phyloP scores from a whole-genome alignment of 37 sponge, comb jelly and placozoan genomes.

The Beroe ovata region DNA sequence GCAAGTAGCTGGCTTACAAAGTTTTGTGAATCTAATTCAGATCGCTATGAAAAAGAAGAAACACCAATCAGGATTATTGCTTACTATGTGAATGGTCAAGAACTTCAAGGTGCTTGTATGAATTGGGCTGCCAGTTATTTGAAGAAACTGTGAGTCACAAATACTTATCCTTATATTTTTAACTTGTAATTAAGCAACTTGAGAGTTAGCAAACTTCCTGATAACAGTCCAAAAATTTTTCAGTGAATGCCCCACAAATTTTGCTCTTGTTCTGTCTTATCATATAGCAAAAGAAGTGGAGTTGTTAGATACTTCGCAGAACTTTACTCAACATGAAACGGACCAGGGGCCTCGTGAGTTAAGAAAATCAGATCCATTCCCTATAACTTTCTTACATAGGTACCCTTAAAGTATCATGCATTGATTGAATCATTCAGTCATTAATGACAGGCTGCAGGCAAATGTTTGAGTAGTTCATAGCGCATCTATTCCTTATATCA shows the following conservation, averaged over 20 bases:
- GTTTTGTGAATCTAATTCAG: constrained; percentile 35
- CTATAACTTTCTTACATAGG: no score
- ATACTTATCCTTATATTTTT: not conserved
- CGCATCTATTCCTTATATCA: no score
- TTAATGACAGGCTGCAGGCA: no score
- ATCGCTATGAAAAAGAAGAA: constrained; percentile 24
- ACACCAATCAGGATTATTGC: constrained; percentile 14
- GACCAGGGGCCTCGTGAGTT: constrained; percentile 34
- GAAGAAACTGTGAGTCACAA: not conserved
- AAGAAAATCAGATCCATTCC: no score
- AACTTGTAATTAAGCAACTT: no score
- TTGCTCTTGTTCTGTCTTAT: constrained; percentile 24
- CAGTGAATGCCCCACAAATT: constrained; percentile 43
- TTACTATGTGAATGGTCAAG: constrained; percentile 14
- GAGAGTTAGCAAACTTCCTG: not conserved
- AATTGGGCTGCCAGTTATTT: constrained; percentile 27
- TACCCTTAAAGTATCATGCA: no score
- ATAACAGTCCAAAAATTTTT: no score
- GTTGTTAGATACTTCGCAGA: constrained; percentile 29
- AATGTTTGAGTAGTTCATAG: no score
- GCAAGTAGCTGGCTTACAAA: not conserved
- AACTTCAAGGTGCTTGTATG: constrained; percentile 51
- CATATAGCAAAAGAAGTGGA: constrained; percentile 65
- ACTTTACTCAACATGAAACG: constrained; percentile 57
- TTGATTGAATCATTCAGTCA: not conserved